phyloP scores from a whole-genome alignment of 2,888 invertebrate genomes.

The Nymphalis urticae region DNA sequence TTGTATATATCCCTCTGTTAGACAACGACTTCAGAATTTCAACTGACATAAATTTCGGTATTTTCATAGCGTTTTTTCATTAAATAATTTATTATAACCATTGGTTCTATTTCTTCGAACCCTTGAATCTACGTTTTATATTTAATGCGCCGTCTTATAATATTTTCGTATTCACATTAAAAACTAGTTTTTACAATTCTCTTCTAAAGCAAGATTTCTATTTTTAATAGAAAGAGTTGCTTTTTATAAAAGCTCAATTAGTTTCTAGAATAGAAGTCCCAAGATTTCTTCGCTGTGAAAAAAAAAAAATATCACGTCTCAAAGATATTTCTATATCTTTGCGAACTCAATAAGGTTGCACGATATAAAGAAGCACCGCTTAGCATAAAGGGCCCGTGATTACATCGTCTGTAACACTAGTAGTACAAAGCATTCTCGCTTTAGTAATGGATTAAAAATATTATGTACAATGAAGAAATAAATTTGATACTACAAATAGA shows the following conservation, averaged over 20 bases:
- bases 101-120: too few relatives aligned
- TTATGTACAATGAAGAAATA: neutral
- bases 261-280: neutral
- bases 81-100: too few relatives aligned
- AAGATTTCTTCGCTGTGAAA: neutral
- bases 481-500: neutral
- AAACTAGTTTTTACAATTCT: too few relatives aligned
- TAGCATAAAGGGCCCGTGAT: neutral
- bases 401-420: neutral
- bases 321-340: conserved; percentile 2
- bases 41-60: too few relatives aligned
- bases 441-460: neutral
- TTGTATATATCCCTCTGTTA: too few relatives aligned
- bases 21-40: too few relatives aligned
- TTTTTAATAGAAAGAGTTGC: too few relatives aligned
- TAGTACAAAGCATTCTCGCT: neutral
- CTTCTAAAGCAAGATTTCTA: too few relatives aligned
- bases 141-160: too few relatives aligned
- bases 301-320: neutral
- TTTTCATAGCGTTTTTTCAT: too few relatives aligned
- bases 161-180: too few relatives aligned
- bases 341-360: neutral
- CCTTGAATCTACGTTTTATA: too few relatives aligned
- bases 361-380: neutral
- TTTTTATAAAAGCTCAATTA: conserved; percentile 2